Evolutionary conservation across 2,113 vertebrate species (phyloP).

Genomic region (Eclectus roratus): DNA sequence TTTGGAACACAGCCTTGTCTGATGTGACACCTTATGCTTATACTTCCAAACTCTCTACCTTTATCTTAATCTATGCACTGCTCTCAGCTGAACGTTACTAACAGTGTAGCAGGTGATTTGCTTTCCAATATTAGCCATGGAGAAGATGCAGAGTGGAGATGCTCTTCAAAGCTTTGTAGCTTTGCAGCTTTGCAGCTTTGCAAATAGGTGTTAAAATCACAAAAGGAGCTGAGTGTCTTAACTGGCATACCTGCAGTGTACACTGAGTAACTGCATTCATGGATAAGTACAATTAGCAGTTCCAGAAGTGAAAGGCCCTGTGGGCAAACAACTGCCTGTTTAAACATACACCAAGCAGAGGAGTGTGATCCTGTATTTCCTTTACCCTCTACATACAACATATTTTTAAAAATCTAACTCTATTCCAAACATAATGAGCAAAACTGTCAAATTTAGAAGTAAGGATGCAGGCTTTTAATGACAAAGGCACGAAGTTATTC

Average conservation of each 20-base stretch:
- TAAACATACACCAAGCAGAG: not conserved
- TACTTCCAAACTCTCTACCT: not conserved
- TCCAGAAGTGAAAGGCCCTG: not conserved
- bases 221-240: not conserved
- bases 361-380: not conserved
- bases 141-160: not conserved
- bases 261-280: not conserved
- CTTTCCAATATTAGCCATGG: not conserved
- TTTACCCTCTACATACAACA: not conserved
- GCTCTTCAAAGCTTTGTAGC: not conserved
- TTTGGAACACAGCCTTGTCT: not conserved
- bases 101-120: not conserved
- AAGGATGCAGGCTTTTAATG: not conserved
- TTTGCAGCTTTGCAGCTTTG: not conserved
- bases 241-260: not conserved
- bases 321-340: not conserved
- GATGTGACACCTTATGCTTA: not conserved
- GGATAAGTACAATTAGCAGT: not conserved
- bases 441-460: not conserved
- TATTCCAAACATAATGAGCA: not conserved
- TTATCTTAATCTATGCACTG: not conserved
- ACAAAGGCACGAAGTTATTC: not conserved
- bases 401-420: not conserved
- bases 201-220: not conserved
- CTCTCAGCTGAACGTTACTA: not conserved